These are phyloP conservation scores for Serrognathus titanus DNA, from an alignment of 2,888 invertebrate species.

Conservation along the genomic window DNA sequence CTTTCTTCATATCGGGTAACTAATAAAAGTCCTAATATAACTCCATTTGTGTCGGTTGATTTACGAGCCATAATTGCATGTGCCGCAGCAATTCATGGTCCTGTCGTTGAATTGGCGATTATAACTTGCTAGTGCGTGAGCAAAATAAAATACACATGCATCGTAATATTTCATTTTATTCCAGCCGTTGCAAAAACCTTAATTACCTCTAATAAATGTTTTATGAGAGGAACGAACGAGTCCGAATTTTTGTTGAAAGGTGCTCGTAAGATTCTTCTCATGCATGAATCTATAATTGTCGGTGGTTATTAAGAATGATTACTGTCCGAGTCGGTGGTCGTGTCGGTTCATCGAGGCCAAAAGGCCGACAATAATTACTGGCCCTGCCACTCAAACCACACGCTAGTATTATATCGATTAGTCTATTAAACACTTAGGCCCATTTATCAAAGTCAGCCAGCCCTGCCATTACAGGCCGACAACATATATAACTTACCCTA, in stretches of 20 bases:
- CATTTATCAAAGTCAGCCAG: constrained; percentile 51
- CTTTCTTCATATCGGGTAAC: constrained; percentile 27
- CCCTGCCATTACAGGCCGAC: constrained; percentile 30
- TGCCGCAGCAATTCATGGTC: constrained; percentile 40
- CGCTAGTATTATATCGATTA: constrained; percentile 51
- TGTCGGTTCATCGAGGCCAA: constrained; percentile 30
- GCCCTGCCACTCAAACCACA: constrained; percentile 47
- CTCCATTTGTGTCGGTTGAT: constrained; percentile 43
- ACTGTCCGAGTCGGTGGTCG: constrained; percentile 16
- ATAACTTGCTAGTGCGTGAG: constrained; percentile 39
- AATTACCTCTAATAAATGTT: background rate
- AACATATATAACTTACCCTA: constrained; percentile 32
- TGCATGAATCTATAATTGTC: background rate
- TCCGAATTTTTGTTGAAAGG: too few species aligned
- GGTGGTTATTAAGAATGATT: constrained; percentile 12
- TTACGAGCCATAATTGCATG: constrained; percentile 45
- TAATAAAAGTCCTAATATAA: constrained; percentile 42
- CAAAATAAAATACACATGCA: constrained; percentile 32
- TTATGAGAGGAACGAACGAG: background rate
- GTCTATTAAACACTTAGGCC: constrained; percentile 52
- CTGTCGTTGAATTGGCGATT: constrained; percentile 35
- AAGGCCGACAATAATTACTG: constrained; percentile 46
- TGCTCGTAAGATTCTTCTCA: too few species aligned
- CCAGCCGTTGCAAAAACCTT: constrained; percentile 27
- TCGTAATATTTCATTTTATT: constrained; percentile 35